Evolutionary conservation across 64 coral and sea anemone species (phyloP).

Genomic region (Montipora foliosa): DNA sequence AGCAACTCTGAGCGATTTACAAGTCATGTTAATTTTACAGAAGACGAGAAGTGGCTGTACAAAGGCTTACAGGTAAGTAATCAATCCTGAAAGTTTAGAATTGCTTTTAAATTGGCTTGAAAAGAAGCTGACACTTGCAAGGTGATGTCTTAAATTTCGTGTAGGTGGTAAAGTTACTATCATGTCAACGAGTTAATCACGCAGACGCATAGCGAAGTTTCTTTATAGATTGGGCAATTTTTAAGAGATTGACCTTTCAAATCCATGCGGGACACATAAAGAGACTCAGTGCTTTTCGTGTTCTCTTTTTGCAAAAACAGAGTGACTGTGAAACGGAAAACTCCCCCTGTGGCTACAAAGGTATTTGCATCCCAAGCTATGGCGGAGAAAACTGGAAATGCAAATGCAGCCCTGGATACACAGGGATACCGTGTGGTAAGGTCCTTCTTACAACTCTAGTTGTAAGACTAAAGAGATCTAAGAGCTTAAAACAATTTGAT

Average conservation of each 20-base stretch:
- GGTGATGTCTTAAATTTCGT: too few relatives aligned
- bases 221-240: too few relatives aligned
- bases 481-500: too few relatives aligned
- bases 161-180: too few relatives aligned
- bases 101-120: too few relatives aligned
- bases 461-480: too few relatives aligned
- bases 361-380: not conserved
- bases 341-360: not conserved
- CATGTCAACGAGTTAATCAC: too few relatives aligned
- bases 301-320: not conserved
- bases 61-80: not conserved
- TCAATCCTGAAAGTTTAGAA: not conserved
- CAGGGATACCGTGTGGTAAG: not conserved
- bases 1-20: not conserved
- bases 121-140: too few relatives aligned
- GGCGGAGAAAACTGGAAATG: not conserved
- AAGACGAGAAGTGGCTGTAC: not conserved
- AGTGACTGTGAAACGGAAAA: not conserved
- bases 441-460: too few relatives aligned
- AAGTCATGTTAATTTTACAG: not conserved
- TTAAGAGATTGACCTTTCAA: too few relatives aligned
- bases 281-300: not conserved
- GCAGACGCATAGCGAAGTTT: too few relatives aligned
- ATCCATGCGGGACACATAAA: too few relatives aligned
- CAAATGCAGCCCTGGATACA: not conserved